These are phyloP conservation scores for Pristionchus arcanus DNA, from an alignment of 2,888 invertebrate species.

Conservation along the genomic window DNA sequence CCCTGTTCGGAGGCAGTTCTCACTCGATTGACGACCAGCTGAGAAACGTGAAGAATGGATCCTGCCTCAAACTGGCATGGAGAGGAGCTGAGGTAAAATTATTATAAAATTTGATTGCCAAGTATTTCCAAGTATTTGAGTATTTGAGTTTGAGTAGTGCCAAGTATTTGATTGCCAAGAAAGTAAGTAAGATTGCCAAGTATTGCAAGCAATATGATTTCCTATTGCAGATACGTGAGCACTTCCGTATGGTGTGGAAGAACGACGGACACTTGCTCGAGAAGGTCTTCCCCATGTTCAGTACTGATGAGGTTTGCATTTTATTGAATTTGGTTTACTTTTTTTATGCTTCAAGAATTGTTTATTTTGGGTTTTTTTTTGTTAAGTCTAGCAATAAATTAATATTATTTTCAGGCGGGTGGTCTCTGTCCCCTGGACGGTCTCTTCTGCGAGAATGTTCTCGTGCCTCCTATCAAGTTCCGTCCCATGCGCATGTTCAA, in stretches of 20 bases:
- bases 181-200: no score
- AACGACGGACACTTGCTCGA: conserved; percentile 84
- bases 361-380: conserved; percentile 11
- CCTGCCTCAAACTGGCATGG: conserved; percentile 73
- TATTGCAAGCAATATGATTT: background rate
- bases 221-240: conserved; percentile 80
- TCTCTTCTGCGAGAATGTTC: conserved; percentile 90
- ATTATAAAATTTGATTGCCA: background rate
- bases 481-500: conserved; percentile 85
- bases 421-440: conserved; percentile 83
- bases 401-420: background rate
- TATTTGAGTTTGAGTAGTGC: no score
- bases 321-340: background rate
- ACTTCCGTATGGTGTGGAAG: conserved; percentile 86
- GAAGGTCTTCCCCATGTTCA: conserved; percentile 75
- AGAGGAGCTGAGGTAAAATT: conserved; percentile 66
- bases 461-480: conserved; percentile 91
- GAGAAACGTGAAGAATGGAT: conserved; percentile 69
- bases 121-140: no score
- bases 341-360: background rate
- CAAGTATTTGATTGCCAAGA: no score
- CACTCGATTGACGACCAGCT: conserved; percentile 71
- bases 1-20: conserved; percentile 54
- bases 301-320: conserved; percentile 54
- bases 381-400: background rate